phyloP scores from a whole-genome alignment of 1,140 invertebrate species.

The Hylyphantes graminicola region DNA sequence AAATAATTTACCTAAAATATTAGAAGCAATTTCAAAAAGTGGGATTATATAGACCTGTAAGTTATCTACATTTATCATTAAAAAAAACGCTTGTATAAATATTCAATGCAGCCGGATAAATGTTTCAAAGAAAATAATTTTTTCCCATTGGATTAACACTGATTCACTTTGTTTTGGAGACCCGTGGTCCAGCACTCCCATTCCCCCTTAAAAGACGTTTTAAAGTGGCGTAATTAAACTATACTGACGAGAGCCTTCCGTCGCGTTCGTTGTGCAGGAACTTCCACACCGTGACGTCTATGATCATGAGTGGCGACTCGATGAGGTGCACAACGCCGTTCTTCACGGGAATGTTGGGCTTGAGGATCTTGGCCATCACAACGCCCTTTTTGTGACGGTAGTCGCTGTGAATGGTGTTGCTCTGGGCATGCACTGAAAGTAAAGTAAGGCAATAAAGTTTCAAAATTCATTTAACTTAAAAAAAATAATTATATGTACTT shows the following conservation, averaged over 20 bases:
- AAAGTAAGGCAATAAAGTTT: not conserved
- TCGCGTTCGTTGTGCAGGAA: conserved; percentile 86
- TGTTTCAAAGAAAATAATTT: too few species aligned
- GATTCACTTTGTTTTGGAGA: too few species aligned
- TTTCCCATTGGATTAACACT: too few species aligned
- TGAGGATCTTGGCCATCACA: conserved; percentile 85
- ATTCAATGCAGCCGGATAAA: too few species aligned
- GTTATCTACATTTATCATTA: too few species aligned
- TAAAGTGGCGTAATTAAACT: not conserved
- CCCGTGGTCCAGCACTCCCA: too few species aligned
- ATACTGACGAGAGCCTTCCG: conserved; percentile 74
- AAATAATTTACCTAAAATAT: too few species aligned
- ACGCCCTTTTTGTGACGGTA: conserved; percentile 80
- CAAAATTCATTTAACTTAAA: not conserved
- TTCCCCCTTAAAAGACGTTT: too few species aligned
- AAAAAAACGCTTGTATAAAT: too few species aligned
- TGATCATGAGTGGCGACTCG: conserved; percentile 87
- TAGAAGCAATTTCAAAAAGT: too few species aligned
- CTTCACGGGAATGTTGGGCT: conserved; percentile 90
- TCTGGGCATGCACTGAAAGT: conserved; percentile 84
- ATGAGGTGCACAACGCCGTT: conserved; percentile 94
- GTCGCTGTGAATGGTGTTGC: conserved; percentile 84
- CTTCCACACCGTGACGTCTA: conserved; percentile 84
- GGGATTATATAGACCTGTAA: too few species aligned
- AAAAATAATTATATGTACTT: too few species aligned